A percentile compares a stretch with the other conserved stretches of the same genome.
phyloP scores from a whole-genome alignment of 2,113 vertebrate genomes.

The Propithecus coquereli region DNA sequence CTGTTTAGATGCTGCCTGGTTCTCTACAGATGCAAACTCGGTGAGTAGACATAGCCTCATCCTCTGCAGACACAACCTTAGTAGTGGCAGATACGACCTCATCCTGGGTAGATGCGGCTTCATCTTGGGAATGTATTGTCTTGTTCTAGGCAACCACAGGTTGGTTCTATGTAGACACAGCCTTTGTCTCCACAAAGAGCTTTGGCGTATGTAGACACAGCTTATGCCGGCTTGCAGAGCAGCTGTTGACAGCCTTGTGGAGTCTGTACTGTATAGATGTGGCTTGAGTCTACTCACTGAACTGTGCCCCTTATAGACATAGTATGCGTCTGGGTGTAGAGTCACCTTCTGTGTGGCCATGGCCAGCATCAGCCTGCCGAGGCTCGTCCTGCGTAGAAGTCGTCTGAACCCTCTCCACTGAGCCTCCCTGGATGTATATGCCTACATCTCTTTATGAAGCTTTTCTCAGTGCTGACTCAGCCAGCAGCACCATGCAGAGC shows the following conservation, averaged over 20 bases:
- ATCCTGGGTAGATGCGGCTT: not conserved
- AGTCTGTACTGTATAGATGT: not conserved
- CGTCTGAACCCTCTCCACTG: not conserved
- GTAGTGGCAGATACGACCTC: not conserved
- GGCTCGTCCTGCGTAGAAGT: not conserved
- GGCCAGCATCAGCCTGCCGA: not conserved
- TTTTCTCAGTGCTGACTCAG: not conserved
- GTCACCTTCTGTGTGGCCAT: not conserved
- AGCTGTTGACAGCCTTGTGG: not conserved
- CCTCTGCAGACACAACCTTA: not conserved
- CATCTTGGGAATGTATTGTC: not conserved
- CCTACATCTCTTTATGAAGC: not conserved
- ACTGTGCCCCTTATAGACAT: not conserved
- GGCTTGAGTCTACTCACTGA: not conserved
- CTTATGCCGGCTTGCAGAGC: not conserved
- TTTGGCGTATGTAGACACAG: not conserved
- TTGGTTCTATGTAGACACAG: not conserved
- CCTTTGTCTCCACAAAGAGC: not conserved
- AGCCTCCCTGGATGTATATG: not conserved
- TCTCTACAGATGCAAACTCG: not conserved
- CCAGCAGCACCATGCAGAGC: not conserved
- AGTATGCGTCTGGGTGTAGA: not conserved
- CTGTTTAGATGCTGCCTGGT: not conserved
- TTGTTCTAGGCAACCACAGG: not conserved
- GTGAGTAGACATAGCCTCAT: not conserved